Evolutionary conservation across 1,140 invertebrate species (phyloP).

Genomic region (Epicauta chinensis): DNA sequence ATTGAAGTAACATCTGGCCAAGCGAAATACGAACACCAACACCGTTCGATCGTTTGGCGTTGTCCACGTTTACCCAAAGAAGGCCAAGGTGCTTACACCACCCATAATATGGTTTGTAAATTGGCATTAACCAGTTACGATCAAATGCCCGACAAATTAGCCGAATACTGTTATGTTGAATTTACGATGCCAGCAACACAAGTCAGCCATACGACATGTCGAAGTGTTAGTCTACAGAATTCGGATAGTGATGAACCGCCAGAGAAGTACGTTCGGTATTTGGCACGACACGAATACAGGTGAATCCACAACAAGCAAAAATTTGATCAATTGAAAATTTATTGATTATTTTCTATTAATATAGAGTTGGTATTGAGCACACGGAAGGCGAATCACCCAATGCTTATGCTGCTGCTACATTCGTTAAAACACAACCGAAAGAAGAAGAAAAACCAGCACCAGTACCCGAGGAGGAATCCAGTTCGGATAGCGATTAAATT

Average conservation of each 20-base stretch:
- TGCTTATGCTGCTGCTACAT: conserved; percentile 68
- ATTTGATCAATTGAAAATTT: too few relatives aligned
- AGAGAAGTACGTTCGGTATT: conserved; percentile 96
- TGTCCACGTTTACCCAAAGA: conserved; percentile 94
- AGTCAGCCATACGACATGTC: conserved; percentile 91
- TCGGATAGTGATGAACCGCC: conserved; percentile 89
- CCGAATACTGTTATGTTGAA: conserved; percentile 84
- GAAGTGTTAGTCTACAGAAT: conserved; percentile 87
- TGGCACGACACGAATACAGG: conserved; percentile 95
- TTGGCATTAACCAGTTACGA: conserved; percentile 95
- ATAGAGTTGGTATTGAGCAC: conserved; percentile 78
- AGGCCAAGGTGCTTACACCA: conserved; percentile 97
- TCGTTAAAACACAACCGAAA: conserved; percentile 40
- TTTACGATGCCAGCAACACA: conserved; percentile 99
- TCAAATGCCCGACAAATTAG: conserved; percentile 88
- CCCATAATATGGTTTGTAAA: conserved; percentile 86
- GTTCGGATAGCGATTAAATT: conserved; percentile 46
- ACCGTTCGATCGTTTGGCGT: conserved; percentile 95
- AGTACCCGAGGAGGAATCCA: conserved; percentile 41
- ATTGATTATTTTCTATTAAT: neutral
- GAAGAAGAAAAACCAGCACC: conserved; percentile 44
- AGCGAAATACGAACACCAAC: conserved; percentile 99
- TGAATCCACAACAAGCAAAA: too few relatives aligned
- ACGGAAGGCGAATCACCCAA: conserved; percentile 67
- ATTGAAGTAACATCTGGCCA: conserved; percentile 97